A percentile compares a stretch with the other conserved stretches of the same genome.
Conservation (phyloP, 37 sponge, comb jelly and placozoan genomes). For the Geodia barretti region DNA sequence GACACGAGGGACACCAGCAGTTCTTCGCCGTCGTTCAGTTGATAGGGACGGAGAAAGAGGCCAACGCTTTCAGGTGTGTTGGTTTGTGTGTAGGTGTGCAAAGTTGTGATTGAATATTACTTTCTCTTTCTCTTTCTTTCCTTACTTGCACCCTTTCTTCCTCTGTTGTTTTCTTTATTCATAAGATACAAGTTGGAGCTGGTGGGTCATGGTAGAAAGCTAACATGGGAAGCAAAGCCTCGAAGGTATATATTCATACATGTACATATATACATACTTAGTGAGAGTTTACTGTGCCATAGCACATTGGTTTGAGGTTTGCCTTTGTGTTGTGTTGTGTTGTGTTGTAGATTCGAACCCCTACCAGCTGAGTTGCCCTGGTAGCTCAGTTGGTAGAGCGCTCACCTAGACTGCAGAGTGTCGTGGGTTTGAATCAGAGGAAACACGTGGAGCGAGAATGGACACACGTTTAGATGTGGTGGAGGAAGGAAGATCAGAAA, state of each 20-base stretch:
- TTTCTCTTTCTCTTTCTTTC: not conserved
- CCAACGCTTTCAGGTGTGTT: constrained; percentile 77
- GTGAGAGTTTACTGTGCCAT: too few species aligned
- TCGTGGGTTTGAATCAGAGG: too few species aligned
- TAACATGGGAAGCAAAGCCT: constrained; percentile 97
- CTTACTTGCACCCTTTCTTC: not conserved
- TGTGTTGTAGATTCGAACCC: too few species aligned
- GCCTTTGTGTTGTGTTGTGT: too few species aligned
- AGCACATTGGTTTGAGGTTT: too few species aligned
- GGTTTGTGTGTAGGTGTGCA: constrained; percentile 4
- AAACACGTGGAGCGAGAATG: constrained; percentile 91
- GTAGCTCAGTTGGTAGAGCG: too few species aligned
- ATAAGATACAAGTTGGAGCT: constrained; percentile 74
- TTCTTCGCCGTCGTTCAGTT: constrained; percentile 97
- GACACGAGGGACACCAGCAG: constrained; percentile 88
- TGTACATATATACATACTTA: too few species aligned
- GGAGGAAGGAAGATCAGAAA: too few species aligned
- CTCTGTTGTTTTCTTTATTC: not conserved
- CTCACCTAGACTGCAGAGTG: too few species aligned
- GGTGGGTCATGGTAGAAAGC: constrained; percentile 73
- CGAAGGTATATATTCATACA: too few species aligned
- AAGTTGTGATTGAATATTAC: not conserved
- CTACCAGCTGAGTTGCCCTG: too few species aligned
- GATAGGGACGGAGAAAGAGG: constrained; percentile 88
- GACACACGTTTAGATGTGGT: too few species aligned